These are phyloP conservation scores for Enteromius afrohamiltoni DNA, from an alignment of 2,797 vertebrate species.

Conservation along the genomic window DNA sequence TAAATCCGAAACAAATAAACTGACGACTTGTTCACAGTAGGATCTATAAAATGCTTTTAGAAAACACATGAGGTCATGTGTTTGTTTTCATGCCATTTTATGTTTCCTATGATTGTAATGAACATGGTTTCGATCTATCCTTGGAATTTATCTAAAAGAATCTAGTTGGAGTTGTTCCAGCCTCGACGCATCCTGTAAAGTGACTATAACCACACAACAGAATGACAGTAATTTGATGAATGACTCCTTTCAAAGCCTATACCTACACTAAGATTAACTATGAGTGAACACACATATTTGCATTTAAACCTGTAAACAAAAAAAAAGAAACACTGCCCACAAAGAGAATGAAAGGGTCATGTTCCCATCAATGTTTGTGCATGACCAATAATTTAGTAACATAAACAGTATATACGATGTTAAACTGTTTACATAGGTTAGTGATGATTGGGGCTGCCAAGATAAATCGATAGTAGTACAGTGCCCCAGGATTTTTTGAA, in stretches of 20 bases:
- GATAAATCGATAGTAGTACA: not conserved
- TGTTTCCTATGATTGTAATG: not conserved
- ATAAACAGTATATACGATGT: not conserved
- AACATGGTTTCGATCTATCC: not conserved
- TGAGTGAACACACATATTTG: not conserved
- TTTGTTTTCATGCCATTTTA: not conserved
- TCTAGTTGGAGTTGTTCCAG: not conserved
- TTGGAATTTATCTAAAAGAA: constrained; percentile 35
- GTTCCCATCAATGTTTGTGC: not conserved
- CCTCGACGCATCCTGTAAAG: not conserved
- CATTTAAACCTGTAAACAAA: not conserved
- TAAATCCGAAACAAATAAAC: not conserved
- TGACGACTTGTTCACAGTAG: not conserved
- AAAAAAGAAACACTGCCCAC: not conserved
- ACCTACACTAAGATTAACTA: not conserved
- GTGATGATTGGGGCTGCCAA: not conserved
- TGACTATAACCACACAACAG: not conserved
- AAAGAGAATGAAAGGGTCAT: not conserved
- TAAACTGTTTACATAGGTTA: not conserved
- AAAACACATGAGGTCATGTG: not conserved
- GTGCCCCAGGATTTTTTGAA: not conserved
- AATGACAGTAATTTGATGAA: not conserved
- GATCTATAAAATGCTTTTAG: not conserved
- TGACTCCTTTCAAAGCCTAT: not conserved
- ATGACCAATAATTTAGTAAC: not conserved